phyloP scores from a whole-genome alignment of 2,113 vertebrate genomes.

The Pogona vitticeps region DNA sequence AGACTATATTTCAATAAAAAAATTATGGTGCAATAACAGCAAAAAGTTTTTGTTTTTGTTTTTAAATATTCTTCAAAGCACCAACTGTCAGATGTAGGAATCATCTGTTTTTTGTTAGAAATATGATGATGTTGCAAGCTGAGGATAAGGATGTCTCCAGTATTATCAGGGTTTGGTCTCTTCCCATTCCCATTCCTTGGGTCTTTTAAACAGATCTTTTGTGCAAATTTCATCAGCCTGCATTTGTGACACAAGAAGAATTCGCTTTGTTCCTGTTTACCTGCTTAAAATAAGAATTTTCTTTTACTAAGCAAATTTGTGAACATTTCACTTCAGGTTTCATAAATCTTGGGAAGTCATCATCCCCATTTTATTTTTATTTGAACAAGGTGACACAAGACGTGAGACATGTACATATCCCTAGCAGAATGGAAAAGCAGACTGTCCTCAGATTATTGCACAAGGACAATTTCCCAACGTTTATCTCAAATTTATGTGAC shows the following conservation, averaged over 20 bases:
- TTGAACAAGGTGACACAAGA: not conserved
- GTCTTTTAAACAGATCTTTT: constrained; percentile 42
- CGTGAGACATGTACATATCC: not conserved
- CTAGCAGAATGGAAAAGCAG: not conserved
- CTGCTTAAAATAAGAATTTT: constrained; percentile 16
- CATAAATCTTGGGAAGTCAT: not conserved
- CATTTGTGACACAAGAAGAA: constrained; percentile 15
- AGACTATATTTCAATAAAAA: constrained; percentile 50
- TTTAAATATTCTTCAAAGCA: constrained; percentile 53
- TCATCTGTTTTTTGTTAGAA: constrained; percentile 46
- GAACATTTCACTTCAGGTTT: not conserved
- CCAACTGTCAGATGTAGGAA: constrained; percentile 44
- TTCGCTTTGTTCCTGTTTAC: constrained; percentile 29
- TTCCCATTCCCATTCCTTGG: constrained; percentile 37
- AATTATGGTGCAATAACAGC: constrained; percentile 40
- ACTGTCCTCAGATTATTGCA: not conserved
- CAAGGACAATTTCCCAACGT: not conserved
- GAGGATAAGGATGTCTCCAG: constrained; percentile 32
- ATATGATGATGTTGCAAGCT: constrained; percentile 34
- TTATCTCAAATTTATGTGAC: constrained; percentile 3
- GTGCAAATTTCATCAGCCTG: not conserved
- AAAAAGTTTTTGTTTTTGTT: constrained; percentile 54
- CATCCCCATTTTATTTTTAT: not conserved
- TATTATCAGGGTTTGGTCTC: constrained; percentile 33
- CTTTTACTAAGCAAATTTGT: not conserved